phyloP scores from a whole-genome alignment of 1,140 invertebrate species.

The Leptoteleia sp. region DNA sequence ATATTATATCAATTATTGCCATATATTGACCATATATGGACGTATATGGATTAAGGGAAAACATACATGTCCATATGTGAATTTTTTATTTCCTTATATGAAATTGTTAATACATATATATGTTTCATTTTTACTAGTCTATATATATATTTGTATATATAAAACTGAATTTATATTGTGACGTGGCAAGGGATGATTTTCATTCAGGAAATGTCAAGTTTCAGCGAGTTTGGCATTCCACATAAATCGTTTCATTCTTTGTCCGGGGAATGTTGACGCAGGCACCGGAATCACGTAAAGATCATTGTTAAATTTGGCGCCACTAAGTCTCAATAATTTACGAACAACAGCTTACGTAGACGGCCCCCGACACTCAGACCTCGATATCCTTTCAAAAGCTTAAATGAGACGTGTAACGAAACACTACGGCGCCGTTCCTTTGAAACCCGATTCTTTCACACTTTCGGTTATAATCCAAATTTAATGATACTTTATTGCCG shows the following conservation, averaged over 20 bases:
- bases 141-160: no score
- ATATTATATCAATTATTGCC: no score
- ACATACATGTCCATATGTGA: no score
- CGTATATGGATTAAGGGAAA: no score
- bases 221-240: slow-evolving; percentile 2
- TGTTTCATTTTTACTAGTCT: no score
- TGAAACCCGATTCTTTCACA: slow-evolving; percentile 55
- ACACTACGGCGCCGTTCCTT: slow-evolving; percentile 43
- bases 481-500: slow-evolving; percentile 61
- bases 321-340: slow-evolving; percentile 44
- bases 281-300: slow-evolving; percentile 38
- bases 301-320: slow-evolving; percentile 56
- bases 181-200: background rate
- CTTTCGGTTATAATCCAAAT: slow-evolving; percentile 50
- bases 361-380: slow-evolving; percentile 9
- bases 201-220: background rate
- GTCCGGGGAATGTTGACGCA: slow-evolving; percentile 7
- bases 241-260: slow-evolving; percentile 8
- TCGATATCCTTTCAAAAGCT: slow-evolving; percentile 41
- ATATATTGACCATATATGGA: no score
- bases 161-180: no score
- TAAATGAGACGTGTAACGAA: slow-evolving; percentile 59
- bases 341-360: slow-evolving; percentile 26
- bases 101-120: no score
- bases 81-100: no score